Conservation (phyloP, 2,797 vertebrate species). For the Cryptoblepharus egeriae region DNA sequence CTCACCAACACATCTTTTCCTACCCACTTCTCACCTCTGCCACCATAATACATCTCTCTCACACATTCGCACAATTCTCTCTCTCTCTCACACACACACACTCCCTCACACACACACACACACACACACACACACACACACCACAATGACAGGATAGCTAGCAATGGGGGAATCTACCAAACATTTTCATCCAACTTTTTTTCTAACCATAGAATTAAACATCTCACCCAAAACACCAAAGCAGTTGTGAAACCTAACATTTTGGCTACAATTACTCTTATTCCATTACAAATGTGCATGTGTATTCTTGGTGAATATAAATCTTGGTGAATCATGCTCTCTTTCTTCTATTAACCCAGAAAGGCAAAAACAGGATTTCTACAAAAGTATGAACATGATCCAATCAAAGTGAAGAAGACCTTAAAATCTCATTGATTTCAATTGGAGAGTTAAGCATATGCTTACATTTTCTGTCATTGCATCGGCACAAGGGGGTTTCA, state of each 20-base stretch:
- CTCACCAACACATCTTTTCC: too few relatives aligned
- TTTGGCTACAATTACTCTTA: not conserved
- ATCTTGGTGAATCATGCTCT: not conserved
- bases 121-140: too few relatives aligned
- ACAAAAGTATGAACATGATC: not conserved
- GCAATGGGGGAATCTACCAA: slow-evolving; percentile 53
- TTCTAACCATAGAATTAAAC: slow-evolving; percentile 33
- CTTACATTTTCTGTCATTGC: not conserved
- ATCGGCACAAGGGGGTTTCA: not conserved
- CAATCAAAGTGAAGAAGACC: not conserved
- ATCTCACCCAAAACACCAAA: slow-evolving; percentile 4
- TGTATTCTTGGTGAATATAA: not conserved
- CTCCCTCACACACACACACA: too few relatives aligned
- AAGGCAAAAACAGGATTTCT: not conserved
- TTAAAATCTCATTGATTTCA: not conserved
- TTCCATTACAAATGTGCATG: not conserved
- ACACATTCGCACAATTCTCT: too few relatives aligned
- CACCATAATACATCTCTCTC: too few relatives aligned
- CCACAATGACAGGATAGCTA: slow-evolving; percentile 54
- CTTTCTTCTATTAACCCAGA: not conserved
- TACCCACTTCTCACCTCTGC: too few relatives aligned
- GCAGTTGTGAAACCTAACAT: not conserved
- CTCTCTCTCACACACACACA: too few relatives aligned
- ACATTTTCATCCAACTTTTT: slow-evolving; percentile 24
- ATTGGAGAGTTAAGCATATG: not conserved